Conservation (phyloP, 2,888 invertebrate genomes). For the Nemurella pictetii region DNA sequence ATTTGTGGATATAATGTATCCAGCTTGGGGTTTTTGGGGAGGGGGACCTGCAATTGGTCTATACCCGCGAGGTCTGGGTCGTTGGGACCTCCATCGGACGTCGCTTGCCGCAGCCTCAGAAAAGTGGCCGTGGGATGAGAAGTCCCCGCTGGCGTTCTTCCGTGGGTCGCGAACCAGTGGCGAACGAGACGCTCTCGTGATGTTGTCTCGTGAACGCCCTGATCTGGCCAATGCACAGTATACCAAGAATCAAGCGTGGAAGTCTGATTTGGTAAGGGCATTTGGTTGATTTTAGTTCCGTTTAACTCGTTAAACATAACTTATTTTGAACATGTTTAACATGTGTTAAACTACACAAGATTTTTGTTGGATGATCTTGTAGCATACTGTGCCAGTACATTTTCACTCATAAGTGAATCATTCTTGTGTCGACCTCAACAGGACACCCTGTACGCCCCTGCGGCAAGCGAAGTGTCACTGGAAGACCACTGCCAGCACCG, state of each 20-base stretch:
- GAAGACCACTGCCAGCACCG: slow-evolving; percentile 92
- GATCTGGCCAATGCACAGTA: slow-evolving; percentile 88
- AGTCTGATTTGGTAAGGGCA: slow-evolving; percentile 78
- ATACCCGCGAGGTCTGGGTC: slow-evolving; percentile 90
- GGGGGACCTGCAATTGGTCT: slow-evolving; percentile 95
- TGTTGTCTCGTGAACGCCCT: slow-evolving; percentile 75
- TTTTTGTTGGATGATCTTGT: no score
- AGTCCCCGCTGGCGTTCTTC: slow-evolving; percentile 77
- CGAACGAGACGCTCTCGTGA: slow-evolving; percentile 85
- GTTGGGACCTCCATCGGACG: slow-evolving; percentile 86
- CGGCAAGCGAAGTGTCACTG: slow-evolving; percentile 84
- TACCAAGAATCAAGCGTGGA: slow-evolving; percentile 99
- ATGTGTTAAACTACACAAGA: no score
- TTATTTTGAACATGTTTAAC: no score
- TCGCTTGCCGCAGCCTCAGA: slow-evolving; percentile 68
- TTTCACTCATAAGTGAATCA: no score
- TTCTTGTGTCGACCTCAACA: no score
- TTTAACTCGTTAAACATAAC: no score
- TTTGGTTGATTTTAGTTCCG: no score
- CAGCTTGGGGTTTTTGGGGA: slow-evolving; percentile 98
- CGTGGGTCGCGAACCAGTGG: slow-evolving; percentile 91
- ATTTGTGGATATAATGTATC: slow-evolving; percentile 90
- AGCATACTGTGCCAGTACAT: no score
- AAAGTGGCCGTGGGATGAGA: slow-evolving; percentile 75
- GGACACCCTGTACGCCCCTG: slow-evolving; percentile 83